Base-by-base conservation (phyloP, 2,888 invertebrate genomes). In the Sinotaia quadrata region DNA sequence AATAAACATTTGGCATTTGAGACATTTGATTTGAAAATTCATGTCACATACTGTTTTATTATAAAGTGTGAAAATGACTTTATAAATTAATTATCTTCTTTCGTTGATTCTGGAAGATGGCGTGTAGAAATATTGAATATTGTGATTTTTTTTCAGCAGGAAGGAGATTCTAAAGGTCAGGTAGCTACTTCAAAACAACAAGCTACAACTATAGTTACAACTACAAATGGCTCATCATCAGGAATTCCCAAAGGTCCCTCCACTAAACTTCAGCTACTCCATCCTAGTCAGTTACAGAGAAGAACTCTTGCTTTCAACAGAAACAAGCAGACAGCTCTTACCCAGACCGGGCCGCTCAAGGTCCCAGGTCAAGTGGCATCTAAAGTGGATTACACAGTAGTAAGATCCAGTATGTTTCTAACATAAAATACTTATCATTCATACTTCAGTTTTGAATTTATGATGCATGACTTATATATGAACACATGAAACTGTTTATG, bases 181-280 rank as follows among this genome's bases (percentile, higher is more conserved):
- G n/a, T 47, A 21, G 47, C 47, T 24, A n/a, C 4, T 47, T 37
- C 57, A 31, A 61, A 12, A 15, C 44, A 59, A 44, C 63, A 63
- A 21, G 63, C 59, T n/a, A 31, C 54, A 34, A 31, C 31, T 4
- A 10, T 41, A 21, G 31, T 29, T 21, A 41, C 41, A 37, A n/a
- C 15, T 57, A 44, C 24, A 12, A 34, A n/a, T n/a, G 31, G 12
- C n/a, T n/a, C n/a, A 8, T 12, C 5, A 15, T 24, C 31, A 4
- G 63, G 58, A 1, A 63, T 63, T n/a, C 49, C 69, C 15, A 70
- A 57, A 52, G 69, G 67, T 8, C 77, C 75, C 1, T 33, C 62
- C 12, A 73, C 74, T 33, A 80, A 76, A 61, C 72, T 70, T n/a
- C 75, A 76, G 57, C 61, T 78, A 41, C 67, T 75, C 67, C 74